phyloP scores from a whole-genome alignment of 1,140 invertebrate species.

The Bombus polaris region DNA sequence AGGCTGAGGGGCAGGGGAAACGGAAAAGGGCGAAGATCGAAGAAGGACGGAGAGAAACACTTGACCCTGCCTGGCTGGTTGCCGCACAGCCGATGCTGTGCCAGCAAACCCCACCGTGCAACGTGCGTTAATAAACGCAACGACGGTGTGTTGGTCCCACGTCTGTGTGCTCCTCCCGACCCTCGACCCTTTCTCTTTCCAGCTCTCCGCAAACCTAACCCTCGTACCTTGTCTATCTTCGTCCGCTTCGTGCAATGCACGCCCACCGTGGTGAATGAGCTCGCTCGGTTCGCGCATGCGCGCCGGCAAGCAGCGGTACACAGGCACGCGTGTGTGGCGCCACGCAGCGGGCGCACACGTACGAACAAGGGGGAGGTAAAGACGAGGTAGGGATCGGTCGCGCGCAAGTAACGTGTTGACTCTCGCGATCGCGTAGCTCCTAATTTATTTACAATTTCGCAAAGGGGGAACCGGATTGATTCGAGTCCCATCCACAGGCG shows the following conservation, averaged over 20 bases:
- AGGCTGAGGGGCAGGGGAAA: neutral
- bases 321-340: conserved; percentile 28
- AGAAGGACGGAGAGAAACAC: conserved; percentile 69
- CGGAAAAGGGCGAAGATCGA: conserved; percentile 54
- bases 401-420: conserved; percentile 67
- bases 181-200: conserved; percentile 13
- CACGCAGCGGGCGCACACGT: conserved; percentile 21
- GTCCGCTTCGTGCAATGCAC: conserved; percentile 17
- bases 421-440: conserved; percentile 62
- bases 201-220: conserved; percentile 3
- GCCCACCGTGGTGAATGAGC: conserved; percentile 8
- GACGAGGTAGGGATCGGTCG: neutral
- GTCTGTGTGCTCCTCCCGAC: conserved; percentile 43
- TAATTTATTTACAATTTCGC: conserved; percentile 77
- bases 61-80: conserved; percentile 77
- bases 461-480: conserved; percentile 64
- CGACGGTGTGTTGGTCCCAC: conserved; percentile 55
- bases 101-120: conserved; percentile 71
- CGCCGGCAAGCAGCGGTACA: neutral
- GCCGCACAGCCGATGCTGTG: conserved; percentile 71
- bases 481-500: conserved; percentile 37
- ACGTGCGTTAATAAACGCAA: conserved; percentile 77
- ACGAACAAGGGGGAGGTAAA: neutral
- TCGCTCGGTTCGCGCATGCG: conserved; percentile 29
- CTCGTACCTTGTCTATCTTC: neutral